phyloP scores from a whole-genome alignment of 1,140 invertebrate species.

The Euura lappo region DNA sequence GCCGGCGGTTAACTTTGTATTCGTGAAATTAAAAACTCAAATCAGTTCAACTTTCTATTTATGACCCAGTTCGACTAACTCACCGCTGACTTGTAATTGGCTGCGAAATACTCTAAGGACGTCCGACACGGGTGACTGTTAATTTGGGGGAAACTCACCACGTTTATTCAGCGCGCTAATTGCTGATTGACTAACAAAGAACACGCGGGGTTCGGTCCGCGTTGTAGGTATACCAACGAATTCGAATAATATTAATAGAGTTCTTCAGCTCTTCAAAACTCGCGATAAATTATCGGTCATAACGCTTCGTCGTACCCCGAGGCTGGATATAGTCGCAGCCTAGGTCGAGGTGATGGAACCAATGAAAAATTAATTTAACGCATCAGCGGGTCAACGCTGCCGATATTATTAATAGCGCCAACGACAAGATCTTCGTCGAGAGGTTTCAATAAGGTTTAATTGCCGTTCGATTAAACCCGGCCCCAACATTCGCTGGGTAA shows the following conservation, averaged over 20 bases:
- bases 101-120: background rate
- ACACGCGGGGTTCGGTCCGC: no score
- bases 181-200: no score
- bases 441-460: constrained; percentile 1
- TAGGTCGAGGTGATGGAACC: no score
- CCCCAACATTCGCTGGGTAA: background rate
- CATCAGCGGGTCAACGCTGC: background rate
- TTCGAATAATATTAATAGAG: no score
- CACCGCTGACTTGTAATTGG: no score
- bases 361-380: background rate
- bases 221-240: no score
- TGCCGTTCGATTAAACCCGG: background rate
- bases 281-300: no score
- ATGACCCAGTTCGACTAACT: no score
- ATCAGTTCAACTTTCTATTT: background rate
- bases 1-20: background rate
- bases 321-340: no score
- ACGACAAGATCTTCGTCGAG: background rate
- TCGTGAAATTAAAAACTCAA: background rate
- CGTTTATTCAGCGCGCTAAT: background rate
- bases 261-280: no score
- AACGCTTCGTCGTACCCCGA: no score
- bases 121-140: background rate
- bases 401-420: background rate
- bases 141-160: background rate